Conservation (phyloP, 2,797 vertebrate species). For the Sebastes cheni region DNA sequence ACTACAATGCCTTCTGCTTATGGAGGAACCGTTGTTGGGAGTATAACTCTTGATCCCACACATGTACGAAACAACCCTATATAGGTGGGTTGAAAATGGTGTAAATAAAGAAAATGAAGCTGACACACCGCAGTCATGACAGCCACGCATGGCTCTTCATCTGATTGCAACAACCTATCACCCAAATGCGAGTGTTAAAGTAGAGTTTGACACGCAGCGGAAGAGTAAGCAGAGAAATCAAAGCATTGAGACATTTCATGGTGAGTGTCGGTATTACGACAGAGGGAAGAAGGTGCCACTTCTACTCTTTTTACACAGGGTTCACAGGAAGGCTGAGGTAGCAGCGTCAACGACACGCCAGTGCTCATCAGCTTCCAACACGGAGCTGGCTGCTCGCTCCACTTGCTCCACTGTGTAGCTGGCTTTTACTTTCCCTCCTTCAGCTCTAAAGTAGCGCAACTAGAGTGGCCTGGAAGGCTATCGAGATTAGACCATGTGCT, state of each 20-base stretch:
- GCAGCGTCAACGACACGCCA: conserved; percentile 1
- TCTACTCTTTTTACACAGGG: conserved; percentile 27
- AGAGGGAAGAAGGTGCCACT: conserved; percentile 31
- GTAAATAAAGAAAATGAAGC: background rate
- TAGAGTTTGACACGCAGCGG: background rate
- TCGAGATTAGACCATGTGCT: conserved; percentile 17
- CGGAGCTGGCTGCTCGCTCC: conserved; percentile 22
- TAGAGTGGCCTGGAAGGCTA: conserved; percentile 44
- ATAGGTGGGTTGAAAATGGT: background rate
- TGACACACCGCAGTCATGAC: background rate
- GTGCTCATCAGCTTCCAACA: conserved; percentile 46
- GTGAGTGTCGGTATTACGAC: background rate
- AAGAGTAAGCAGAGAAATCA: conserved; percentile 2
- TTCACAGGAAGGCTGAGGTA: conserved; percentile 42
- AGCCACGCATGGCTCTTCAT: background rate
- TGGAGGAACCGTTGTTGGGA: background rate
- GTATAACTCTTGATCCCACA: background rate
- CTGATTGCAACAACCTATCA: background rate
- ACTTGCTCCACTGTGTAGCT: conserved; percentile 23
- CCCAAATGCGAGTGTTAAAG: background rate
- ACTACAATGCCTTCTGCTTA: background rate
- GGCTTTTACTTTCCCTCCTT: conserved; percentile 1
- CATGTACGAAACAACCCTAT: background rate
- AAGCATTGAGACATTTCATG: conserved; percentile 7
- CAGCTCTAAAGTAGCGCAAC: conserved; percentile 24